phyloP scores from a whole-genome alignment of 2,113 vertebrate species.

The Syngnathus typhle region DNA sequence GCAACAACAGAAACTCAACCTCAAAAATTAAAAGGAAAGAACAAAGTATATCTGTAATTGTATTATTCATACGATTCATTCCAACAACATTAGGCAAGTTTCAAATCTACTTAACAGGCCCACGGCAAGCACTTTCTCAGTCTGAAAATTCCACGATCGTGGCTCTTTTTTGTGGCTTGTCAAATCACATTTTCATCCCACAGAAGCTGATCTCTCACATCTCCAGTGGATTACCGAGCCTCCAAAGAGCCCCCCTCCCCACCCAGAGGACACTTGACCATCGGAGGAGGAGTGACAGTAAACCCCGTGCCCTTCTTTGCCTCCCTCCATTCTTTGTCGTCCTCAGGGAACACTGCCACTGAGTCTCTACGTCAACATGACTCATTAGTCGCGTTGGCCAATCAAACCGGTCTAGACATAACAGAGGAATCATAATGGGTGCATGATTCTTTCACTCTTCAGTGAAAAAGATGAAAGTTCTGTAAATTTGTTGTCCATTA shows the following conservation, averaged over 20 bases:
- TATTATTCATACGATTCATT: neutral
- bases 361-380: constrained; percentile 44
- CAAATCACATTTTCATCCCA: constrained; percentile 50
- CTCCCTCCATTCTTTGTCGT: constrained; percentile 34
- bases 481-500: neutral
- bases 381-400: constrained; percentile 42
- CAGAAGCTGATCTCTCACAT: constrained; percentile 45
- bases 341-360: constrained; percentile 47
- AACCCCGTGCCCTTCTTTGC: constrained; percentile 41
- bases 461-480: neutral
- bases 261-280: constrained; percentile 41
- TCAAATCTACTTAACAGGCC: constrained; percentile 14
- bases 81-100: constrained; percentile 17
- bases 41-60: neutral
- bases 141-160: constrained; percentile 18
- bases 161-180: constrained; percentile 41
- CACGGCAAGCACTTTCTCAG: constrained; percentile 16
- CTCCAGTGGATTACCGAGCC: constrained; percentile 42
- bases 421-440: neutral
- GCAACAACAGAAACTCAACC: neutral
- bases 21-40: neutral
- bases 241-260: constrained; percentile 32
- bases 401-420: constrained; percentile 40
- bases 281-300: constrained; percentile 34
- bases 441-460: neutral